Base-by-base conservation (phyloP, 2,113 vertebrate genomes). In the Paradoxurus hermaphroditus region DNA sequence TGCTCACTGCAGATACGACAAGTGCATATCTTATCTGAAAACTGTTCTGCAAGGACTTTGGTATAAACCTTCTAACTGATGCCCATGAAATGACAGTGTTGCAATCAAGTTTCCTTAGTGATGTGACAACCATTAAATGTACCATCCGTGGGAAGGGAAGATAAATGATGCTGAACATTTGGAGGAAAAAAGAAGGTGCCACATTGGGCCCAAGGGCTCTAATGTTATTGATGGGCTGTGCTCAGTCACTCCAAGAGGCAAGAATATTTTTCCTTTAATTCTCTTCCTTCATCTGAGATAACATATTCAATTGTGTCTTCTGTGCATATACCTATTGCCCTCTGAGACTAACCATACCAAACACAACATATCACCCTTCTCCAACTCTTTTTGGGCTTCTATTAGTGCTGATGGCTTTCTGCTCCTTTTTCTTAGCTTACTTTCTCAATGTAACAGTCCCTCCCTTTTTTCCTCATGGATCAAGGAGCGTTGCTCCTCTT, bases 41-140 rank as follows among this genome's bases (percentile, higher is more conserved):
- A 83, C 86, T 94, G 89, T 97, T 93, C 72, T 98, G 95, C 86
- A 95, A 98, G 75, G 97, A 97, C 97, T 98, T 98, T 97, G 90
- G 87, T 91, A 91, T 86, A 97, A 98, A 75, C 75, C 68, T 98
- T 98, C 92, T 97, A 78, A 96, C 67, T 88, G 65, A 44, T 84
- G 41, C 49, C 94, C 90, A 97, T 93, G 97, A 98, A 97, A 97
- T 97, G 94, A 97, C 90, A 98, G 93, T 95, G 92, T 86, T 96
- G 51, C 56, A 96, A 68, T 96, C 93, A 97, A 94, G 79, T 97
- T 98, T 98, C 87, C 73, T 0, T 2, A 97, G 77, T 1, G 21
- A 73, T 70, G 39, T 36, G 95, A 95, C 88, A 98, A 91, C 89
- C 92, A 83, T 83, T 97, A 90, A 92, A 89, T 91, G 62, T 34